A percentile compares a stretch with the other conserved stretches of the same genome.
Evolutionary conservation across 2,797 vertebrate species (phyloP).

Genomic region (Eremophila alpestris): DNA sequence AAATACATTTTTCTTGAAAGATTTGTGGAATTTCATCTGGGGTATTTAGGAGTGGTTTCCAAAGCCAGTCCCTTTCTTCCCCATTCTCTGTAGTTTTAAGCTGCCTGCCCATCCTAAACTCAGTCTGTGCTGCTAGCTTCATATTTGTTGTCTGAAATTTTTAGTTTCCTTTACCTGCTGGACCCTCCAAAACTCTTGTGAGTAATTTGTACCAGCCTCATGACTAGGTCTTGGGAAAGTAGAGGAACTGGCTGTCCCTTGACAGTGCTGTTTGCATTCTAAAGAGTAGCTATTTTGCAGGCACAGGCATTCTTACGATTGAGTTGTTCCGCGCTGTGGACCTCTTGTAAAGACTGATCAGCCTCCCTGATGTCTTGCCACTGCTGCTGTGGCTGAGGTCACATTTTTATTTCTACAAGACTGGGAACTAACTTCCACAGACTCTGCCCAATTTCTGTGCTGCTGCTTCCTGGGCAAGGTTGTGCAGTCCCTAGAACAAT

Average conservation of each 20-base stretch:
- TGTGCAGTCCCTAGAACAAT: not conserved
- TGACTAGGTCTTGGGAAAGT: not conserved
- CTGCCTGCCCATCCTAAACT: not conserved
- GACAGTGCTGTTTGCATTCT: not conserved
- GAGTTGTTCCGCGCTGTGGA: not conserved
- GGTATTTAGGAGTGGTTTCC: not conserved
- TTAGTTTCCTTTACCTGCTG: not conserved
- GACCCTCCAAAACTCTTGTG: not conserved
- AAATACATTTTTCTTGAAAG: not conserved
- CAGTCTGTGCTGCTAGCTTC: not conserved
- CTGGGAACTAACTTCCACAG: not conserved
- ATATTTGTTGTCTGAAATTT: not conserved
- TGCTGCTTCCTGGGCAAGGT: not conserved
- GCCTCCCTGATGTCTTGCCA: not conserved
- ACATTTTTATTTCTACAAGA: not conserved
- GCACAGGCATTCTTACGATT: not conserved
- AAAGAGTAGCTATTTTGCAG: not conserved
- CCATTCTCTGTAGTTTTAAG: not conserved
- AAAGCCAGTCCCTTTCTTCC: not conserved
- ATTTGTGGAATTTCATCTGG: not conserved
- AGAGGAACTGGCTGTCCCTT: not conserved
- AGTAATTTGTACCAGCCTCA: not conserved
- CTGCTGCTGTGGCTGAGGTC: not conserved
- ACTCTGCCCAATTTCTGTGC: not conserved
- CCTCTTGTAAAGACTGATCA: not conserved